These are phyloP conservation scores for Centropus bengalensis DNA, from an alignment of 2,113 vertebrate genomes.

Conservation along the genomic window DNA sequence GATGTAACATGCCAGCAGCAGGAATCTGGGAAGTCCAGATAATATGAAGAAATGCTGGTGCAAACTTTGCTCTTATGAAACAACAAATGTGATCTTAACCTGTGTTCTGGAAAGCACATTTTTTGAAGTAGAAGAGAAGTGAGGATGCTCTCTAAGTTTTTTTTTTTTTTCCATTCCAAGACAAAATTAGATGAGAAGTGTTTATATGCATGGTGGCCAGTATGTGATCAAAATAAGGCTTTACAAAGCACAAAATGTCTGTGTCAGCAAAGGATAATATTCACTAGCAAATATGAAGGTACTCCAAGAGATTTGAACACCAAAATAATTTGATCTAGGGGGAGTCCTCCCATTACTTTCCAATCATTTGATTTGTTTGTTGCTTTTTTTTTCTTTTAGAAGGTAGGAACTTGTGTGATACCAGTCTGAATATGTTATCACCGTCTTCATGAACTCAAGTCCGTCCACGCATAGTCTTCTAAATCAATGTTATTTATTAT, in stretches of 20 bases:
- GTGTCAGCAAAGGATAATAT: not conserved
- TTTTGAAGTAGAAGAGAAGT: not conserved
- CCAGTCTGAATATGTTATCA: not conserved
- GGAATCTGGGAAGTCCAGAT: not conserved
- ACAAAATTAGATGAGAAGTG: not conserved
- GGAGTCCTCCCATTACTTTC: not conserved
- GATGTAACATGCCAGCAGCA: not conserved
- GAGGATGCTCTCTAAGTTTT: not conserved
- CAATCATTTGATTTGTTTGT: not conserved
- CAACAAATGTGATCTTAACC: not conserved
- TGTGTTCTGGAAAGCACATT: not conserved
- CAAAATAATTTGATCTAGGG: not conserved
- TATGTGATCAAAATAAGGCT: not conserved
- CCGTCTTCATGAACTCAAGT: not conserved
- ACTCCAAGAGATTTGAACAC: not conserved
- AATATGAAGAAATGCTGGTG: not conserved
- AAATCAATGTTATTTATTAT: not conserved
- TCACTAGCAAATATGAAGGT: not conserved
- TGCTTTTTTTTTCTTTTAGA: not conserved
- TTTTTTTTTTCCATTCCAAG: not conserved
- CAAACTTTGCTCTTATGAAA: not conserved
- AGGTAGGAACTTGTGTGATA: not conserved
- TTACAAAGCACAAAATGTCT: not conserved
- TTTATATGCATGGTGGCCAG: not conserved
- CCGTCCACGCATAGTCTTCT: not conserved